phyloP scores from a whole-genome alignment of 2,797 vertebrate genomes.

The Coregonus sp. region DNA sequence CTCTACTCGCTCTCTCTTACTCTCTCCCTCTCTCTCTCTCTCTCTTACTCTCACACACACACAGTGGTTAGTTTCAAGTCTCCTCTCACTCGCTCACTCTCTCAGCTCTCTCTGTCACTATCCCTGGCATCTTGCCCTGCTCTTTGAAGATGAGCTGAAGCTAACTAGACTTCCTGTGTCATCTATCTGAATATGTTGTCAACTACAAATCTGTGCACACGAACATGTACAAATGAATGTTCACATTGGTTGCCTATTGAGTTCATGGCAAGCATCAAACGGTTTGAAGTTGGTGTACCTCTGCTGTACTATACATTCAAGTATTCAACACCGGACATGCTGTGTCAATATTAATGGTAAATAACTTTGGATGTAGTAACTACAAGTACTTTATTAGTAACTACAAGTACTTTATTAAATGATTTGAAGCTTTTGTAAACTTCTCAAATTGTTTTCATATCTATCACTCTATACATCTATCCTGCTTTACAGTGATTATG shows the following conservation, averaged over 20 bases:
- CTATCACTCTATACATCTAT: no score
- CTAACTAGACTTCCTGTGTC: conserved; percentile 76
- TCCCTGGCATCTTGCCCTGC: conserved; percentile 5
- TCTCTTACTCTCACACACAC: background rate
- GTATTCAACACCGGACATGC: no score
- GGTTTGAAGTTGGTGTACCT: background rate
- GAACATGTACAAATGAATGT: background rate
- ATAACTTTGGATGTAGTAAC: no score
- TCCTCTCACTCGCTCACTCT: conserved; percentile 29
- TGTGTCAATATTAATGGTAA: no score
- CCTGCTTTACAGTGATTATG: no score
- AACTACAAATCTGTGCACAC: conserved; percentile 54
- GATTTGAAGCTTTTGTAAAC: no score
- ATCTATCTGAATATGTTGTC: conserved; percentile 67
- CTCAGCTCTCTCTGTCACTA: conserved; percentile 11
- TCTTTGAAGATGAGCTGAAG: conserved; percentile 60
- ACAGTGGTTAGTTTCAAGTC: background rate
- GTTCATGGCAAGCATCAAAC: background rate
- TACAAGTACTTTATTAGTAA: no score
- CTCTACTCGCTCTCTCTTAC: no score
- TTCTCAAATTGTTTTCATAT: no score
- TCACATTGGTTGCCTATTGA: background rate
- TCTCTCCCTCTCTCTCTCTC: no score
- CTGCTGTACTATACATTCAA: background rate
- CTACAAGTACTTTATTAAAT: no score